These are phyloP conservation scores for Xylota segnis DNA, from an alignment of 2,888 invertebrate genomes.

Conservation along the genomic window DNA sequence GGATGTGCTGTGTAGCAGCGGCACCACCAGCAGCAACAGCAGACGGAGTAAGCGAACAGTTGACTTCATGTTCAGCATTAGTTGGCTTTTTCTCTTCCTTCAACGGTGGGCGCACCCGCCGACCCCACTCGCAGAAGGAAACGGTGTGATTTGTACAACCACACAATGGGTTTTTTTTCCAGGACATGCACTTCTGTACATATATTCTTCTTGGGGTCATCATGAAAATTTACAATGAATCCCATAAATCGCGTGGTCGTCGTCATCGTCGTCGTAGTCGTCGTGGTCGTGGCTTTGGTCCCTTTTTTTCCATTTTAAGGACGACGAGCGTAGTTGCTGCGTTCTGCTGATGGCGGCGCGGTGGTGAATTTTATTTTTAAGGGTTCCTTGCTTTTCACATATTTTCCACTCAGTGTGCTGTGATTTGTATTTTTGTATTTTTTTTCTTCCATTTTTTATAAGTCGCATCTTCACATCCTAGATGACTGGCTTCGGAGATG, in stretches of 20 bases:
- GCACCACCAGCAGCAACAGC: constrained; percentile 11
- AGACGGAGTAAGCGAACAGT: constrained; percentile 47
- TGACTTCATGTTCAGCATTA: constrained; percentile 65
- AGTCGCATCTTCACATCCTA: constrained; percentile 6
- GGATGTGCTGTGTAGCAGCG: constrained; percentile 13
- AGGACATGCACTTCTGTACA: constrained; percentile 48
- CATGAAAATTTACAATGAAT: constrained; percentile 70
- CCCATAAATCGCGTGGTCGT: constrained; percentile 63
- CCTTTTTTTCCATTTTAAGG: constrained; percentile 35
- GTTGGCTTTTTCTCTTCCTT: constrained; percentile 39
- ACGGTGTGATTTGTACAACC: constrained; percentile 73
- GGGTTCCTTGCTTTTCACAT: constrained; percentile 48
- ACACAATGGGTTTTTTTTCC: constrained; percentile 67
- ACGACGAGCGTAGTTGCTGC: constrained; percentile 11
- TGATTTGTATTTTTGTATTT: neutral
- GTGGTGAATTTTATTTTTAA: constrained; percentile 50
- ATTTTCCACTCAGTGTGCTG: constrained; percentile 52
- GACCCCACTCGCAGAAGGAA: constrained; percentile 37
- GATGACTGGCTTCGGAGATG: constrained; percentile 25
- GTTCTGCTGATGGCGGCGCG: constrained; percentile 24
- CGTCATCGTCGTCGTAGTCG: constrained; percentile 27
- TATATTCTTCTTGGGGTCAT: constrained; percentile 67
- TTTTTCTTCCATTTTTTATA: neutral
- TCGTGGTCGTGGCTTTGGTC: constrained; percentile 18
- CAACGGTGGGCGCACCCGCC: too few species aligned